Percentiles rank a stretch among this genome's conserved stretches.
Evolutionary conservation across 2,113 vertebrate species (phyloP).

Genomic region (Nerophis ophidion): DNA sequence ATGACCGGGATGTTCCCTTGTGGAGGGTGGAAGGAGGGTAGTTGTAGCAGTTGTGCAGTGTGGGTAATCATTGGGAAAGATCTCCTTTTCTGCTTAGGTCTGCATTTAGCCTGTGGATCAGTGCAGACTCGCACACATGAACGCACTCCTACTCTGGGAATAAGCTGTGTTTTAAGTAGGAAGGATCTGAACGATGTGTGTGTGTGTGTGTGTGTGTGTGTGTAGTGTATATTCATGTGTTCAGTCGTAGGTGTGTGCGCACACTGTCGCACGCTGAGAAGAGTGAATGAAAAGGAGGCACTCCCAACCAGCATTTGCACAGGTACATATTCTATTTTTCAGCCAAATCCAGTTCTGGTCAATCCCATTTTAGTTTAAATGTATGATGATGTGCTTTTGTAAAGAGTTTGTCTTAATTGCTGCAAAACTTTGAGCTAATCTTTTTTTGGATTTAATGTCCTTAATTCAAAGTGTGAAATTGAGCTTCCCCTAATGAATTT

Average conservation of each 20-base stretch:
- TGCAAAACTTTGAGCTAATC: background rate
- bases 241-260: constrained; percentile 27
- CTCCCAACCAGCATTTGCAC: constrained; percentile 28
- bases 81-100: constrained; percentile 69
- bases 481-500: background rate
- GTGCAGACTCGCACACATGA: constrained; percentile 15
- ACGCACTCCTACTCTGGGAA: constrained; percentile 8
- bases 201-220: constrained; percentile 39
- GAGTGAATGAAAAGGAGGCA: constrained; percentile 26
- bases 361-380: constrained; percentile 20
- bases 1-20: constrained; percentile 34
- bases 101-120: constrained; percentile 58
- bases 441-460: constrained; percentile 14
- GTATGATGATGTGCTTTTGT: constrained; percentile 9
- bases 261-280: background rate
- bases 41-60: constrained; percentile 15
- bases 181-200: constrained; percentile 36
- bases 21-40: background rate
- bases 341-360: constrained; percentile 9
- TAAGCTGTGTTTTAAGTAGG: constrained; percentile 31
- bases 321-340: constrained; percentile 52
- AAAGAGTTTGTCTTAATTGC: constrained; percentile 8
- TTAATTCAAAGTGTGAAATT: constrained; percentile 22
- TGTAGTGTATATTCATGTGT: constrained; percentile 42
- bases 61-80: constrained; percentile 57